Evolutionary conservation across 2,888 invertebrate species (phyloP), one percentile per base, ranked within the genome.

Genomic region (Pristionchus japonicus): DNA sequence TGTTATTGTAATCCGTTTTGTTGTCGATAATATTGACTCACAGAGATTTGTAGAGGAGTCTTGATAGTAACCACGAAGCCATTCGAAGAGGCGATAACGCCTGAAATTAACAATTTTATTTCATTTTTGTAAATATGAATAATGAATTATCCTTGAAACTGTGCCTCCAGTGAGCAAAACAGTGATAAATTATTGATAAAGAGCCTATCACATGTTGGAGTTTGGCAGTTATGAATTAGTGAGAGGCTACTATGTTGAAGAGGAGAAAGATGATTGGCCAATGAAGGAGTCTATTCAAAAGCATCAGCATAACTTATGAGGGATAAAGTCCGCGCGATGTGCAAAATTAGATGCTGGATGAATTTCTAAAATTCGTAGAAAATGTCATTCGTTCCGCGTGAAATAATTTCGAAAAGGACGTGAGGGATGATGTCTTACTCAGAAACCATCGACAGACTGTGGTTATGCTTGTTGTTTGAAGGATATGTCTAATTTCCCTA

Each of bases 21-120:
- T 13, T 52, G 4, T 52, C 1, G 23, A 15, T 61, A 67, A 11
- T 43, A 49, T 34, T 37, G 34, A 91, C 92, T 92, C 87, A 92
- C 92, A 92, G 90, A 82, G 92, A 92, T 88, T 91, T 91, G 91
- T 92, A 92, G 89, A 92, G 90, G 40, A 92, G 90, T 88, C 92
- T 90, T 20, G 91, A 91, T 61, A 92, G 87, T 86, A 92, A 89
- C 92, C 92, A 92, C 87, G 92, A 92, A 82, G 92, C 92, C 92
- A 92, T 52, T 57, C 27, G 47, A 27, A 77, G 47, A 43, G n/a
- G 77, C n/a, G n/a, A 23, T n/a, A 27, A 27, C 70, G 70, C 70
- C 77, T 77, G 77, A 0, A 77, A 77, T 47, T 9, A 43, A 4
- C 0, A 27, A 17, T 43, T 47, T 77, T 77, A 77, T 47, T 43